Percentiles rank a stretch among this genome's conserved stretches.
These are phyloP conservation scores for Eptatretus atami DNA, from an alignment of 2,797 vertebrate species.

Conservation along the genomic window DNA sequence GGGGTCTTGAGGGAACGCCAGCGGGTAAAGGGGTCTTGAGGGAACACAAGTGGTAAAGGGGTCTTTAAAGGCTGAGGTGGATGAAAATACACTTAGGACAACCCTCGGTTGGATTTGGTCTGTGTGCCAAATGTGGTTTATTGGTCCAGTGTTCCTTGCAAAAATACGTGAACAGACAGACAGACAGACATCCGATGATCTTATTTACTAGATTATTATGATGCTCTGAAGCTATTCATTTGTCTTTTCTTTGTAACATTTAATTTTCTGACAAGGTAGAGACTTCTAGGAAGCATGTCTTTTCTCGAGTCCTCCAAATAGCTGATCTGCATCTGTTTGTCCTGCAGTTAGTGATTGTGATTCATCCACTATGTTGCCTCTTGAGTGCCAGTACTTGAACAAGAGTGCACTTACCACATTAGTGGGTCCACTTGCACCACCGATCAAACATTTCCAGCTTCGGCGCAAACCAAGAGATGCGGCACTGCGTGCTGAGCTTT, in stretches of 20 bases:
- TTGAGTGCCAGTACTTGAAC: constrained; percentile 91
- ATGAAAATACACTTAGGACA: no score
- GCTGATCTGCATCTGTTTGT: not conserved
- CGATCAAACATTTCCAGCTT: constrained; percentile 87
- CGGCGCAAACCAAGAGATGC: constrained; percentile 97
- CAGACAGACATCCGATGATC: no score
- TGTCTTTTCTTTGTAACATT: not conserved
- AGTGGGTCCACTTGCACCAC: constrained; percentile 68
- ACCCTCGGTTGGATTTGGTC: no score
- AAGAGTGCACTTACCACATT: constrained; percentile 74
- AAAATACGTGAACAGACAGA: no score
- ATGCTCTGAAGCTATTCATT: not conserved
- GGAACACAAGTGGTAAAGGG: no score
- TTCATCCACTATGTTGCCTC: constrained; percentile 65
- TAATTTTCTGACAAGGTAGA: not conserved
- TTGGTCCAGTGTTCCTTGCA: no score
- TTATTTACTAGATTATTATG: no score
- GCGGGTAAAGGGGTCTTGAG: no score
- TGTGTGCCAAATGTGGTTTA: no score
- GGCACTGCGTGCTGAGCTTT: constrained; percentile 65
- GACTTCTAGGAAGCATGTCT: not conserved
- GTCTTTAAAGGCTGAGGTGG: no score
- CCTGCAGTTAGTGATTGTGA: constrained; percentile 62
- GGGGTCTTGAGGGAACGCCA: no score
- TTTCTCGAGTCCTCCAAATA: no score